Conservation (phyloP, 1,140 invertebrate species). For the Choristoneura fumiferana region DNA sequence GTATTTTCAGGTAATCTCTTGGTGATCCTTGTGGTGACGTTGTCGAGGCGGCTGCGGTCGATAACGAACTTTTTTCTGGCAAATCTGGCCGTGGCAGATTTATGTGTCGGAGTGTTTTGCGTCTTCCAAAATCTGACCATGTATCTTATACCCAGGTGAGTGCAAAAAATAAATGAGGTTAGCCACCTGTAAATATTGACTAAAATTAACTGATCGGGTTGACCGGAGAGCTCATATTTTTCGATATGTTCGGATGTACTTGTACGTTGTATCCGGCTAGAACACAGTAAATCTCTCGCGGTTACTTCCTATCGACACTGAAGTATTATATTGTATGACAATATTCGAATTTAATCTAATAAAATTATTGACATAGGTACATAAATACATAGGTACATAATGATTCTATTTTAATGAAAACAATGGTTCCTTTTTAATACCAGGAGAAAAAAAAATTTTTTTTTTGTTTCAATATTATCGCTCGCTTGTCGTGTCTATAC, state of each 20-base stretch:
- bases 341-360: no score
- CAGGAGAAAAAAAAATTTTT: no score
- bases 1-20: slow-evolving; percentile 86
- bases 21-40: slow-evolving; percentile 89
- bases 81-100: slow-evolving; percentile 90
- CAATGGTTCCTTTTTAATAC: no score
- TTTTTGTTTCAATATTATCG: no score
- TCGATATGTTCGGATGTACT: neutral
- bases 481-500: no score
- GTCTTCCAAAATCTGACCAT: slow-evolving; percentile 90
- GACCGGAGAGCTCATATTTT: no score
- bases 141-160: slow-evolving; percentile 85
- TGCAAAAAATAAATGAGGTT: slow-evolving; percentile 9
- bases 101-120: slow-evolving; percentile 92
- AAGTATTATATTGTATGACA: no score
- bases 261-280: neutral
- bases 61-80: slow-evolving; percentile 92
- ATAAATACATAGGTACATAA: no score
- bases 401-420: no score
- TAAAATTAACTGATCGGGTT: no score
- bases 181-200: neutral
- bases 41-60: slow-evolving; percentile 86
- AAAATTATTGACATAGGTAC: no score
- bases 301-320: neutral
- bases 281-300: neutral